Conservation (phyloP, 2,797 vertebrate species). For the Girardinus metallicus region DNA sequence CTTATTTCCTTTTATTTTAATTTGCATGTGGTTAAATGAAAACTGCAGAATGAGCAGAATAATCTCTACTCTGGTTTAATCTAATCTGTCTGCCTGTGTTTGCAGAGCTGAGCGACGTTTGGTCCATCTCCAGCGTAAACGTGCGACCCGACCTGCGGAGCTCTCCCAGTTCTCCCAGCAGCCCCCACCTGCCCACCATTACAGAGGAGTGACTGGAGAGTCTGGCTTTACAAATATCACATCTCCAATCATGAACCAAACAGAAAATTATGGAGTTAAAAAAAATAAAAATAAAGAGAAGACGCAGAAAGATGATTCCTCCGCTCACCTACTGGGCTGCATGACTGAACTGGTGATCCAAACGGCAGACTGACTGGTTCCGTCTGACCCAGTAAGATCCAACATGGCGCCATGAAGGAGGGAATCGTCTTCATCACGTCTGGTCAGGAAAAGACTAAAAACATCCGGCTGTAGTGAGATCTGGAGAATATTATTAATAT, state of each 20-base stretch:
- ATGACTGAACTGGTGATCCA: slow-evolving; percentile 9
- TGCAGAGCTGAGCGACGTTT: slow-evolving; percentile 83
- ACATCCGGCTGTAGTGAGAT: neutral
- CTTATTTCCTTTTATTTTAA: too few species aligned
- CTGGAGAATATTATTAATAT: slow-evolving; percentile 12
- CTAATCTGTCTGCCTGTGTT: slow-evolving; percentile 14
- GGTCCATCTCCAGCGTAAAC: slow-evolving; percentile 80
- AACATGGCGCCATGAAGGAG: slow-evolving; percentile 16
- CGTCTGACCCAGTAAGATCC: neutral
- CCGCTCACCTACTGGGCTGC: neutral
- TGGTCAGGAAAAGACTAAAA: slow-evolving; percentile 14
- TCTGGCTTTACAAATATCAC: neutral
- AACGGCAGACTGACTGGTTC: neutral
- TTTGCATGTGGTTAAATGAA: too few species aligned
- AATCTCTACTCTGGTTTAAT: neutral
- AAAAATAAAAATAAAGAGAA: neutral
- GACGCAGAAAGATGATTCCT: neutral
- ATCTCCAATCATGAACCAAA: neutral
- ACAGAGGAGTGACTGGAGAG: slow-evolving; percentile 69
- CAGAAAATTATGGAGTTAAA: neutral
- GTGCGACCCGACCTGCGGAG: slow-evolving; percentile 66
- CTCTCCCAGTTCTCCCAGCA: slow-evolving; percentile 54
- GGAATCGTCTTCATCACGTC: slow-evolving; percentile 9
- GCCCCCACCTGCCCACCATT: slow-evolving; percentile 78
- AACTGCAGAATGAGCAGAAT: too few species aligned